Percentiles rank a stretch among this genome's conserved stretches.
phyloP scores from a whole-genome alignment of 2,888 invertebrate species.

The Adineta ricciae region DNA sequence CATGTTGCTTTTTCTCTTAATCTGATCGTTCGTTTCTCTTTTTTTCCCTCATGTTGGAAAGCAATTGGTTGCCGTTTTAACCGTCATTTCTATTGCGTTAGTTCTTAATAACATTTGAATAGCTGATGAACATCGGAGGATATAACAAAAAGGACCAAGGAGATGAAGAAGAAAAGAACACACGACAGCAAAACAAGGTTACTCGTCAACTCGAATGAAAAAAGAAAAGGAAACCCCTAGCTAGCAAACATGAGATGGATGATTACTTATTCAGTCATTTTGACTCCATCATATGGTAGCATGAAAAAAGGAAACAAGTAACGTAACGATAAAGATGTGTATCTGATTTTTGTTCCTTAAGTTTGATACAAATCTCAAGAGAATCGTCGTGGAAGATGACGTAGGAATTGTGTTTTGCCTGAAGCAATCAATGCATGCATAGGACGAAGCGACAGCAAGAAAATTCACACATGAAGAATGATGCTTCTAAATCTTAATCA shows the following conservation, averaged over 20 bases:
- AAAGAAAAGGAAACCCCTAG: not conserved
- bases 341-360: not conserved
- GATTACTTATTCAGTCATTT: not conserved
- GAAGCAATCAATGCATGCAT: not conserved
- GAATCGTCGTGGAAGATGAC: not conserved
- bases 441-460: not conserved
- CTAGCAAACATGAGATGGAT: not conserved
- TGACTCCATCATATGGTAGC: not conserved
- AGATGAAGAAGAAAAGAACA: no score
- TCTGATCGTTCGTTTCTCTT: not conserved
- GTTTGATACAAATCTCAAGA: not conserved
- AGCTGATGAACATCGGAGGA: not conserved
- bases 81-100: not conserved
- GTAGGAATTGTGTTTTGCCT: not conserved
- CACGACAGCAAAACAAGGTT: not conserved
- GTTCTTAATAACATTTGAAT: not conserved
- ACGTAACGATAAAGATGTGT: not conserved
- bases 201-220: not conserved
- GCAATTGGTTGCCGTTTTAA: not conserved
- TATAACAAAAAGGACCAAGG: no score
- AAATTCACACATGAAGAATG: not conserved
- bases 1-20: not conserved
- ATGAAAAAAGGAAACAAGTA: not conserved
- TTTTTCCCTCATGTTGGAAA: not conserved
- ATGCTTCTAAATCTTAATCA: not conserved